Evolutionary conservation across 2,888 invertebrate species (phyloP).

Genomic region (Spilosoma lubricipeda): DNA sequence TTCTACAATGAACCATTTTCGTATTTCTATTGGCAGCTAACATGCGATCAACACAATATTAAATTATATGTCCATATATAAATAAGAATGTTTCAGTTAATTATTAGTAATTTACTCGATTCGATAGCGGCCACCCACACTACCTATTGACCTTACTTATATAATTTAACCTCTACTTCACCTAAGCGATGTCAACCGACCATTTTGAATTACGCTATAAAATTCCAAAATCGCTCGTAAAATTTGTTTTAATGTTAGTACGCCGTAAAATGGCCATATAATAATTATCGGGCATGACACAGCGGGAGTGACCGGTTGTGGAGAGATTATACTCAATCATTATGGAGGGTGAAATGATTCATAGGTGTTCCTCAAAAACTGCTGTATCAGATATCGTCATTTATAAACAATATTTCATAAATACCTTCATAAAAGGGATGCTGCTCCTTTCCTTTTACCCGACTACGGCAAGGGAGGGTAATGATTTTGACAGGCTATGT

Average conservation of each 20-base stretch:
- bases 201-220: conserved; percentile 20
- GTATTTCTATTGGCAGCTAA: neutral
- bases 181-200: conserved; percentile 9
- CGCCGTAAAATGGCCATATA: conserved; percentile 40
- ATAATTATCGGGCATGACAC: conserved; percentile 45
- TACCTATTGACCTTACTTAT: conserved; percentile 10
- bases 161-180: conserved; percentile 15
- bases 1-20: neutral
- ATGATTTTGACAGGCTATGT: too few species aligned
- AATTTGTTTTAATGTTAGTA: conserved; percentile 48
- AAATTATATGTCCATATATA: neutral
- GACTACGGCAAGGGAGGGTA: too few species aligned
- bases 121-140: neutral
- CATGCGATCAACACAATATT: neutral
- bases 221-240: conserved; percentile 48
- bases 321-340: conserved; percentile 37
- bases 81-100: neutral
- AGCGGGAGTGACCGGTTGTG: conserved; percentile 28
- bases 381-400: conserved; percentile 49
- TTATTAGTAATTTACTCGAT: neutral
- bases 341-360: conserved; percentile 45
- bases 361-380: conserved; percentile 43
- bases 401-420: conserved; percentile 26
- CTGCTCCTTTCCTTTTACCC: neutral
- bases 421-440: conserved; percentile 6